Evolutionary conservation across 2,797 vertebrate species (phyloP), one percentile per base, ranked within the genome.

Genomic region (Moxostoma hubbsi): DNA sequence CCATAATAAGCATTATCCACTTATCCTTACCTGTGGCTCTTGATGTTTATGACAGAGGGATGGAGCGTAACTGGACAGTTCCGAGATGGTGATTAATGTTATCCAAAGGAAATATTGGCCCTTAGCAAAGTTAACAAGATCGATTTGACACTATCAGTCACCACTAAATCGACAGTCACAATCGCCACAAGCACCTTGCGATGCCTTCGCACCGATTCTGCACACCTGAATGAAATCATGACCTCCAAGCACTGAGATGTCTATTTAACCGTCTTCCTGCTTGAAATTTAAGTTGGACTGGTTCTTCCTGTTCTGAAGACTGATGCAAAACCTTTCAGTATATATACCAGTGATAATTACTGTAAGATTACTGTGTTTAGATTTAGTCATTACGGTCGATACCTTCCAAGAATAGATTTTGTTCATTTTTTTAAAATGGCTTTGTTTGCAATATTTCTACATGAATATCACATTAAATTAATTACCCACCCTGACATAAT

Each of bases 171-270:
- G 4, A 58, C 15, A 62, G 59, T 10, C 6, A 13, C 59, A 62
- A 5, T 36, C 12, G 36, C 36, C 36, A 36, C 36, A 36, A 36
- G 36, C 36, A 36, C 36, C 36, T 4, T 5, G 5, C 18, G 73
- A 65, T 65, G 36, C 10, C 73, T 16, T 9, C 73, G n/a, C 51
- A 1, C 50, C 47, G 43, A 54, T 64, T 59, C 16, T 36, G 36
- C 4, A 15, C 36, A 50, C 18, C 59, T 79, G 47, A 83, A 66
- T 83, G 81, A 73, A 77, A 77, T 81, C 65, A 80, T 62, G 43
- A 8, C 53, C 10, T 58, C n/a, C 54, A 16, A 64, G 47, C 45
- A 4, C 15, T 69, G 16, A 49, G 45, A 79, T 47, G 65, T 79
- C 50, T 68, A 64, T 74, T 77, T 65, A 74, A 51, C 57, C 16